Evolutionary conservation across 1,140 invertebrate genomes (phyloP).

Genomic region (Solenopsis fugax): DNA sequence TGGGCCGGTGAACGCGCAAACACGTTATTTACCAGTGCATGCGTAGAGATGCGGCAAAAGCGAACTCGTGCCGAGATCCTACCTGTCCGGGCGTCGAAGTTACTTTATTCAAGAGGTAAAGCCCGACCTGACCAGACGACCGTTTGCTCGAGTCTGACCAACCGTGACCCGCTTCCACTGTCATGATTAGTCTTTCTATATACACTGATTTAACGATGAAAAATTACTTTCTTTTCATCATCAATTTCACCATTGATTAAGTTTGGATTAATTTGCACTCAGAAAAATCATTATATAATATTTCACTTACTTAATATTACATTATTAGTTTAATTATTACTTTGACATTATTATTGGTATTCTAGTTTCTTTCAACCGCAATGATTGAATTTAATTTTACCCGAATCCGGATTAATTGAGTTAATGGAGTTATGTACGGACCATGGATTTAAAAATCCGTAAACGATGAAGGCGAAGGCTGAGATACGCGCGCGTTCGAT

Average conservation of each 20-base stretch:
- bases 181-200: not conserved
- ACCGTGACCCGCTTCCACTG: slow-evolving; percentile 5
- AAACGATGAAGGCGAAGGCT: not conserved
- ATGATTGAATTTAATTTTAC: not conserved
- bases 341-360: not conserved
- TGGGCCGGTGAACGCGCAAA: slow-evolving; percentile 68
- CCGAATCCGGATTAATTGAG: not conserved
- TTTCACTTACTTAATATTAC: not conserved
- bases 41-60: slow-evolving; percentile 74
- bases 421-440: not conserved
- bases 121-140: slow-evolving; percentile 29
- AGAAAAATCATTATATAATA: not conserved
- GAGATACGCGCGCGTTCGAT: not conserved
- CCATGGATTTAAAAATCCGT: not conserved
- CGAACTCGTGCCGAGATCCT: slow-evolving; percentile 66
- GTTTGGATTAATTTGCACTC: not conserved
- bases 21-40: slow-evolving; percentile 77
- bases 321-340: not conserved
- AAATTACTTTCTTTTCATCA: not conserved
- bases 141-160: not conserved
- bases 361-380: not conserved
- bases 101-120: slow-evolving; percentile 72
- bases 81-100: slow-evolving; percentile 82
- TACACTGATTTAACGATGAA: not conserved
- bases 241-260: not conserved